These are phyloP conservation scores for Corvus moneduloides DNA, from an alignment of 2,113 vertebrate species.

Conservation along the genomic window DNA sequence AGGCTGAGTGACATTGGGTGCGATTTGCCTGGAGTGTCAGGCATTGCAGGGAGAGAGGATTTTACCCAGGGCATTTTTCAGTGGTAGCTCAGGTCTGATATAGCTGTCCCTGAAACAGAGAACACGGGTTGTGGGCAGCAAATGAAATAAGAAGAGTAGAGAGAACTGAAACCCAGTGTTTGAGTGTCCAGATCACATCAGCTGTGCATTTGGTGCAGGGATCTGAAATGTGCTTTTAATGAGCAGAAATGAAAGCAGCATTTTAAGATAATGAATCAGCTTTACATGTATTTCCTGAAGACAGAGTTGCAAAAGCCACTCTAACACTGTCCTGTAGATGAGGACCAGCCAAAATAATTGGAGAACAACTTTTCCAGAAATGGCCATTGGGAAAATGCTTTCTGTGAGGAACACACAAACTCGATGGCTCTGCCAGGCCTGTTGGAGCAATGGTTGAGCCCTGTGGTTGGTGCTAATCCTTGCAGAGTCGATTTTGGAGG, in stretches of 20 bases:
- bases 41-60: not conserved
- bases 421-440: not conserved
- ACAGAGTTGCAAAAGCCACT: not conserved
- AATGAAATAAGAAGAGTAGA: not conserved
- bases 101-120: not conserved
- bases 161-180: not conserved
- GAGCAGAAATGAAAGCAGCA: constrained; percentile 25
- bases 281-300: not conserved
- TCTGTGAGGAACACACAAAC: not conserved
- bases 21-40: not conserved
- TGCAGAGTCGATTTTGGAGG: not conserved
- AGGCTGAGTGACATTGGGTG: not conserved
- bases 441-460: not conserved
- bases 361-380: not conserved
- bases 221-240: constrained; percentile 3
- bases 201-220: not conserved
- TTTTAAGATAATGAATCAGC: constrained; percentile 25
- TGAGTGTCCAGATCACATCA: not conserved
- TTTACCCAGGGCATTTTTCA: not conserved
- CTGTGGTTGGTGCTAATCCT: not conserved
- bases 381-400: not conserved
- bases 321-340: not conserved
- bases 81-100: not conserved
- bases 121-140: not conserved
- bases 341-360: not conserved